Evolutionary conservation across 2,888 invertebrate species (phyloP), one percentile per base, ranked within the genome.

Genomic region (Drymonia ruficornis): DNA sequence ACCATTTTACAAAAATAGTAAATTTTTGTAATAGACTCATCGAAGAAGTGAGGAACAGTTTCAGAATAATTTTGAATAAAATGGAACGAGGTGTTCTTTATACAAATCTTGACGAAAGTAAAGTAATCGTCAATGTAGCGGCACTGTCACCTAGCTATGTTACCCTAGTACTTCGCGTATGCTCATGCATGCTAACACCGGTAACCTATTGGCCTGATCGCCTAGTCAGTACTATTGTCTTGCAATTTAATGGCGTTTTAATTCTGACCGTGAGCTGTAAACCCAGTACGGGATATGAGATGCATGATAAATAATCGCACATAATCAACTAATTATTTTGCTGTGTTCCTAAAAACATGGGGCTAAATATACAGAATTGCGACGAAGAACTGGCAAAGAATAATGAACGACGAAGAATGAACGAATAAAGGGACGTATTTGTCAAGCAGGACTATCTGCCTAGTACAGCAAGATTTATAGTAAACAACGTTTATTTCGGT

Each of bases 181-280:
- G 62, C 56, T 63, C 69, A 70, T 56, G 61, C 63, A 72, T 75
- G 61, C 55, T 63, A 70, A 70, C 65, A 65, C 66, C 63, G 51
- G 66, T 76, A 72, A 77, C 80, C 79, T 74, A 76, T 70, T 81
- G 76, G 67, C 78, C 72, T 70, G 72, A 67, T 43, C 54, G 50
- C 52, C 61, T 53, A 59, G 42, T 50, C 49, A 45, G 29, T 19
- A 38, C 59, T 59, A 70, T 70, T 70, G 58, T 64, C 59, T 64
- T 52, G 48, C 60, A 62, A 58, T 51, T 53, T 51, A 59, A 62
- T 59, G 53, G 54, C 52, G 49, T 62, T 61, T 49, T 51, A 48
- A 67, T 64, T 67, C 55, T 59, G 60, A 64, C 62, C 54, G 34
- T 62, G 70, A 53, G 28, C 64, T 51, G 61, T 49, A 61, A 70